Evolutionary conservation across 2,797 vertebrate genomes (phyloP), one percentile per base, ranked within the genome.

Genomic region (Alcedo quadribrachys): DNA sequence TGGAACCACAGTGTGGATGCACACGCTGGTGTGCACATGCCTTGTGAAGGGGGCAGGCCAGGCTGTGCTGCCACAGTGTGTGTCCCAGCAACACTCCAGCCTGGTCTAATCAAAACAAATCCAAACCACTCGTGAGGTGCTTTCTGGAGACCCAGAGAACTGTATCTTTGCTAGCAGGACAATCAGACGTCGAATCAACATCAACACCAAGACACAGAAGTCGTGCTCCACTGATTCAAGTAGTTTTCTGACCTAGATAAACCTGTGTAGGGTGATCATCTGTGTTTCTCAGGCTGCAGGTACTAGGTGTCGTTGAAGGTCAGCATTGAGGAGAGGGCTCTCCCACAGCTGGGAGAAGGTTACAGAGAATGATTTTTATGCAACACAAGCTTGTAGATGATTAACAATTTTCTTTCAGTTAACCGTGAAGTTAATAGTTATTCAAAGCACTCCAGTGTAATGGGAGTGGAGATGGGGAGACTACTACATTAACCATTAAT

Each of bases 181-280:
- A 70, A 32, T 53, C 69, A 60, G 12, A 9, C 11, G 20, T 78
- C 81, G 78, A 76, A 93, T 84, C 73, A 35, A 85, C 60, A 51
- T 66, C 93, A 95, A 70, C 69, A 61, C 53, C 11, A 15, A 76
- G 71, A 93, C 92, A 86, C 40, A 12, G 15, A 95, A 93, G 67
- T 25, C 33, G 75, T 19, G 10, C 88, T 90, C 77, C 24, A 58
- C 58, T 5, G 9, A 87, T 94, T 94, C 90, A 67, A 40, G 3
- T 42, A 68, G 80, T 92, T 96, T 96, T 96, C 94, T 97, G 97
- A 97, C 98, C 98, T 98, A 96, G 97, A 98, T 97, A 98, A 98
- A 96, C 95, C 87, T 71, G 24, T 33, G 89, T 94, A 97, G 97
- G 96, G 65, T 89, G 96, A 98, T 98, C 97, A 57, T 96, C 71